A percentile compares a stretch with the other conserved stretches of the same genome.
Conservation (phyloP, 2,888 invertebrate species). For the Stenchaetothrips biformis region DNA sequence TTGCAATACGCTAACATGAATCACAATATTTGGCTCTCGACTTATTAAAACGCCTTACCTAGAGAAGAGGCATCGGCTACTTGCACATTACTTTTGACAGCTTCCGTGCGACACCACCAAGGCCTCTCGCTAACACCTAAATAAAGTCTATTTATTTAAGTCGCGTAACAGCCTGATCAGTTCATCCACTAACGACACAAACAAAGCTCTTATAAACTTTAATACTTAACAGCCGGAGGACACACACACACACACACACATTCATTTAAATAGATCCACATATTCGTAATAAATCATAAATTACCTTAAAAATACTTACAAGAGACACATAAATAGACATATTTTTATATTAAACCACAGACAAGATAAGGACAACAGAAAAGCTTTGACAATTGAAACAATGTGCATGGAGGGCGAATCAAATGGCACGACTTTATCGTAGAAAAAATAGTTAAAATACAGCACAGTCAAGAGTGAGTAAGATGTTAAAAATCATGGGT, state of each 20-base stretch:
- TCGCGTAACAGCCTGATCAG: background rate
- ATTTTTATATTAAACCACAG: background rate
- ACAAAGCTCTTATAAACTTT: background rate
- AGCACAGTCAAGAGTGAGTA: no score
- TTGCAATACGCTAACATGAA: no score
- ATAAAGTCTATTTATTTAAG: no score
- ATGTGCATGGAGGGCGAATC: background rate
- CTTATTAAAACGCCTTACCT: no score
- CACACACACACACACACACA: background rate
- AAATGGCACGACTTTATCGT: background rate
- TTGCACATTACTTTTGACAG: no score
- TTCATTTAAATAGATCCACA: background rate
- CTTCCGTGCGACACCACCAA: no score
- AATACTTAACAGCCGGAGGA: background rate
- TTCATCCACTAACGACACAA: background rate
- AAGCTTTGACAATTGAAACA: background rate
- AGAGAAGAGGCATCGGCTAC: no score
- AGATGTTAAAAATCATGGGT: no score
- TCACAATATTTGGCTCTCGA: no score
- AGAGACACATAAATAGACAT: slow-evolving; percentile 1
- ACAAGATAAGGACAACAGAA: background rate
- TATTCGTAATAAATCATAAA: background rate
- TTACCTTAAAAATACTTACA: background rate
- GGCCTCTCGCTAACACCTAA: no score
- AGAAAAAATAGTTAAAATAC: no score